Evolutionary conservation across 1,140 invertebrate genomes (phyloP).

Genomic region (Megalonaias nervosa): DNA sequence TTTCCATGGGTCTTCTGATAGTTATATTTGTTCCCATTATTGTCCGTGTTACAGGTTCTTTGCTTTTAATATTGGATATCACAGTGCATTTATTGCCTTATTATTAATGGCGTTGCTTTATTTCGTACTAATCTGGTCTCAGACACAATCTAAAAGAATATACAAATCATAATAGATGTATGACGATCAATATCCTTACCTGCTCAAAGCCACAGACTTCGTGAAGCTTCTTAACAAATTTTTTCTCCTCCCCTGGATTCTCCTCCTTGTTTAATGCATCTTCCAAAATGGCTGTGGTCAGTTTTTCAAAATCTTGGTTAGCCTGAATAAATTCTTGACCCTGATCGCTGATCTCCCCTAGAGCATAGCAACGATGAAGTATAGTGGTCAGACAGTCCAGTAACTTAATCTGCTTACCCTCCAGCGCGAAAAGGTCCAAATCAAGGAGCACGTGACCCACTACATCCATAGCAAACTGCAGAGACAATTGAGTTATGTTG

Average conservation of each 20-base stretch:
- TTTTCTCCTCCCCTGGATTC: conserved; percentile 19
- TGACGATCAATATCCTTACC: conserved; percentile 14
- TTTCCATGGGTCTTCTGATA: too few species aligned
- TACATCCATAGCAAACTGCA: conserved; percentile 47
- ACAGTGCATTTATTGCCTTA: too few species aligned
- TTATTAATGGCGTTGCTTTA: too few species aligned
- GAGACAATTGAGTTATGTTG: conserved; percentile 43
- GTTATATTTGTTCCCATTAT: too few species aligned
- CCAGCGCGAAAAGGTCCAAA: conserved; percentile 44
- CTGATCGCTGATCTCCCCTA: conserved; percentile 39
- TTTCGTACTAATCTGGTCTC: too few species aligned
- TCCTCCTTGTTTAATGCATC: conserved; percentile 41
- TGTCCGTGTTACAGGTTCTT: too few species aligned
- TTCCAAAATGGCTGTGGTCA: conserved; percentile 41
- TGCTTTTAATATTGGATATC: too few species aligned
- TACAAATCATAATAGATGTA: background rate
- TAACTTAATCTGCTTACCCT: conserved; percentile 39
- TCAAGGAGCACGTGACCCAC: conserved; percentile 52
- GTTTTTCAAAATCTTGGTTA: conserved; percentile 33
- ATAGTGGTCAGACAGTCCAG: conserved; percentile 46
- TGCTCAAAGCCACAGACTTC: conserved; percentile 49
- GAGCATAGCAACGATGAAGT: conserved; percentile 48
- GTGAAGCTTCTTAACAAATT: conserved; percentile 41
- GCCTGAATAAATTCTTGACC: conserved; percentile 42
- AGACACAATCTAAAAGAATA: too few species aligned